Base-by-base conservation (phyloP, 1,140 invertebrate genomes). In the Bombus superbus region DNA sequence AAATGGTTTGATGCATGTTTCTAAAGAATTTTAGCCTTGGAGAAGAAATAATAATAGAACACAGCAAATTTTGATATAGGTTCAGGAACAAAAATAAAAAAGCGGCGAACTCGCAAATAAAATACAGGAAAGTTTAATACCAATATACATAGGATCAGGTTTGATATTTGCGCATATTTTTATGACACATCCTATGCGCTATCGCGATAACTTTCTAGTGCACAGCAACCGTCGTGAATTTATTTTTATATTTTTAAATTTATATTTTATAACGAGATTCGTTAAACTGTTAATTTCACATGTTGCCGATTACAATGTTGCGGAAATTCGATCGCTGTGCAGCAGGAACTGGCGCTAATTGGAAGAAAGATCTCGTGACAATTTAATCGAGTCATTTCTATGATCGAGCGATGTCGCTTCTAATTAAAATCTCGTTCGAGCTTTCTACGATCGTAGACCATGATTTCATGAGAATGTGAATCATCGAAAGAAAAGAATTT, bases 271-370 rank as follows among this genome's bases (percentile, higher is more conserved):
- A 32, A 32, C 64, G 44, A 69, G 42, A 2, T 22, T 22, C 44
- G 32, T 69, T 80, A 47, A 68, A 69, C 32, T 3, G 78, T 69
- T 80, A 53, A 80, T 80, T 69, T 11, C 44, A 66, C n/a, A n/a
- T 18, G 64, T 66, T 66, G 5, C n/a, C 64, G n/a, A 32, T 25
- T 42, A 62, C 25, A 78, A 78, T 22, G 76, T 32, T 13, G 9
- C 15, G n/a, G 3, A 8, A 18, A n/a, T 44, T 53, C 18, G 72
- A 47, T 42, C 10, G 8, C 15, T n/a, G 6, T 3, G 1, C 32
- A 22, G 1, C 57, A 13, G 38, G 25, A 62, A 77, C 18, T 35
- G 38, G 22, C 3, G 35, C 38, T 77, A 77, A 77, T 64, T 77
- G 25, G 57, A 59, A n/a, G 57, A 77, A 77, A 38, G 53, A n/a